phyloP scores from a whole-genome alignment of 2,797 vertebrate genomes.

The Arrhamphus sclerolepis region DNA sequence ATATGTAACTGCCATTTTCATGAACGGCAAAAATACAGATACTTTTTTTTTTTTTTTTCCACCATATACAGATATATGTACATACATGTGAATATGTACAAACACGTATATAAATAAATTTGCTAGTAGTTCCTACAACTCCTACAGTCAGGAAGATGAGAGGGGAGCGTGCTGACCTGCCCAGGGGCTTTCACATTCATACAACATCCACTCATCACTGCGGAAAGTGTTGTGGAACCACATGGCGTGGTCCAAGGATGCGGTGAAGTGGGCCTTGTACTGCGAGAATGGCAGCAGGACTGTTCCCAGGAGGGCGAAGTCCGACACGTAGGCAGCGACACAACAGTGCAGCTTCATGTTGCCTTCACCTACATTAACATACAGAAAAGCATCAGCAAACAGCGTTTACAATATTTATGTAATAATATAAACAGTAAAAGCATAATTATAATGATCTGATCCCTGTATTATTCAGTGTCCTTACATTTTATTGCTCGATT shows the following conservation, averaged over 20 bases:
- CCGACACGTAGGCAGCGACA: conserved; percentile 93
- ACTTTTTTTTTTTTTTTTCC: no score
- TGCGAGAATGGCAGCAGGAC: conserved; percentile 83
- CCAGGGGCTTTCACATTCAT: conserved; percentile 95
- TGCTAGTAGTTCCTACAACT: neutral
- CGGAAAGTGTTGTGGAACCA: conserved; percentile 95
- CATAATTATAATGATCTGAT: no score
- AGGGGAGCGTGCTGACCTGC: conserved; percentile 78
- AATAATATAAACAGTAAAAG: neutral
- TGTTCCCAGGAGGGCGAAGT: conserved; percentile 89
- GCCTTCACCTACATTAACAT: conserved; percentile 83
- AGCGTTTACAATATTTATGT: no score
- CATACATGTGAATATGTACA: no score
- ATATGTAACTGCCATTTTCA: no score
- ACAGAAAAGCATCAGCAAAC: conserved; percentile 5
- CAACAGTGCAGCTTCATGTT: conserved; percentile 96
- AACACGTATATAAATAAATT: no score
- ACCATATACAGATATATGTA: no score
- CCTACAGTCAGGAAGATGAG: neutral
- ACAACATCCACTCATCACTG: conserved; percentile 96
- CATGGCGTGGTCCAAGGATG: conserved; percentile 94
- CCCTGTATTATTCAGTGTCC: no score
- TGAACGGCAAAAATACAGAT: no score
- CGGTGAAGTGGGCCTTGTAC: conserved; percentile 76
- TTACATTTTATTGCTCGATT: no score